Base-by-base conservation (phyloP, 2,113 vertebrate species). In the Corapipo altera region DNA sequence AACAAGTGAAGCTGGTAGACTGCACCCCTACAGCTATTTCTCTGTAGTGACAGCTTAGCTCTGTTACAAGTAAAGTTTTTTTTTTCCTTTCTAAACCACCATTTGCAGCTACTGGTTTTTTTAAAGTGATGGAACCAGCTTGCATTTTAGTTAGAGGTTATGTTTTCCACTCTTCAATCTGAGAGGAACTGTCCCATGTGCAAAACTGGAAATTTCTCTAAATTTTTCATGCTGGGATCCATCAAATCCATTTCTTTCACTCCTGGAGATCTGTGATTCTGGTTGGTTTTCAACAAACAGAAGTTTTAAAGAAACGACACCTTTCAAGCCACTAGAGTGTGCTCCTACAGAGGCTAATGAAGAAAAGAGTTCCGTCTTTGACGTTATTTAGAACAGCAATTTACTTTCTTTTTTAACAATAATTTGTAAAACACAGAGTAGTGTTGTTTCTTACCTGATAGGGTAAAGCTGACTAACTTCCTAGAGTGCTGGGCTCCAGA, bases 381-480 rank as follows among this genome's bases (percentile, higher is more conserved):
- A 91, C 32, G 28, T 17, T 74, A 65, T 62, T 94, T 80, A 57
- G n/a, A 91, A 67, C 9, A 85, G 18, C 8, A 59, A 11, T 10
- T 46, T 65, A 28, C 5, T 82, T 69, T 33, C 28, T 44, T 78
- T 71, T 82, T 66, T 27, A 85, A 74, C 33, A 80, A 16, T 81
- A 73, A 33, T 48, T 62, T 71, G 65, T 72, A 35, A 73, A 77
- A 84, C 57, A 73, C 12, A 62, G 35, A 51, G 32, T 11, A 66
- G 32, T 7, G 4, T 2, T 61, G 58, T 0, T 9, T 70, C 97
- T 98, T 98, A 99, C 99, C 99, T 96, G 99, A 99, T 37, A 99
- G 91, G 6, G 99, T 99, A 86, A 99, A 99, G 98, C 99, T 99
- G 97, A 99, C 98, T 46, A 99, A 98, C 96, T 99, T 99, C 41